phyloP scores from a whole-genome alignment of 2,888 invertebrate genomes.

The Apamea sordens region DNA sequence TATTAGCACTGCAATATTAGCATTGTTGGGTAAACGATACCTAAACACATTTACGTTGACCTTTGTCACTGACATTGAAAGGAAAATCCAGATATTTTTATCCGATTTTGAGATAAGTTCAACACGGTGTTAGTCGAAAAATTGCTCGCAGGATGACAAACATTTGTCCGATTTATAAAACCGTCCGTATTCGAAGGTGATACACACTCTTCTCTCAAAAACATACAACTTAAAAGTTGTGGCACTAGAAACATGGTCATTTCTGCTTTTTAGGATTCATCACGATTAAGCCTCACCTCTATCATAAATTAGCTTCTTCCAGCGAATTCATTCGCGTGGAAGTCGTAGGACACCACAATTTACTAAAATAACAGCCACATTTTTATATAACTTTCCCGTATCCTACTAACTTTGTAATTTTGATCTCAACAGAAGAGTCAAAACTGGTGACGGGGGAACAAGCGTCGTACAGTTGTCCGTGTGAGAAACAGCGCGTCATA shows the following conservation, averaged over 20 bases:
- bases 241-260: not conserved
- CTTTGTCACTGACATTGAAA: not conserved
- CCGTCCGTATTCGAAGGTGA: not conserved
- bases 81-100: not conserved
- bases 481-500: not conserved
- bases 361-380: too few species aligned
- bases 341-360: too few species aligned
- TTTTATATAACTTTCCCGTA: too few species aligned
- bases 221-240: not conserved
- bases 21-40: constrained; percentile 22
- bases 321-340: not conserved
- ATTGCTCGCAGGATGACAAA: not conserved
- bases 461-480: too few species aligned
- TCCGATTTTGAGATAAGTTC: not conserved
- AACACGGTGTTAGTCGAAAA: not conserved
- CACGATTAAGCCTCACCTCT: not conserved
- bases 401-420: too few species aligned
- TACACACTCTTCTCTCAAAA: not conserved
- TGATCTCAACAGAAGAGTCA: too few species aligned
- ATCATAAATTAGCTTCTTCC: not conserved
- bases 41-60: constrained; percentile 19
- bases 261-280: not conserved
- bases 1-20: constrained; percentile 36
- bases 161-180: not conserved
- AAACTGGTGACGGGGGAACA: too few species aligned